phyloP scores from a whole-genome alignment of 23 tunicate genomes.

The Phallusia fumigata region DNA sequence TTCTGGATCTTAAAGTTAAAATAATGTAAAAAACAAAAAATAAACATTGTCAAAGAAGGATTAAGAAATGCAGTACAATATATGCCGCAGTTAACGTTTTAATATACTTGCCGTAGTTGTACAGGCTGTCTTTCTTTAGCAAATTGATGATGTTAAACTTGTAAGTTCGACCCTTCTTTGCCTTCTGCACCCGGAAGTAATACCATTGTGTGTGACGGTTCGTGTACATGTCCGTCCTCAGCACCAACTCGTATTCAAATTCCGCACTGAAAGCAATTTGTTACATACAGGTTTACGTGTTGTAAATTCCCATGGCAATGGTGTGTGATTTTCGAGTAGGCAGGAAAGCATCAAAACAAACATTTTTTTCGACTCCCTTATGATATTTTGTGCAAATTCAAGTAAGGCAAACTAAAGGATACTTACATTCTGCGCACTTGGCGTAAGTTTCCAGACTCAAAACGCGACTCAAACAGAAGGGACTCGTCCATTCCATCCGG shows the following conservation, averaged over 20 bases:
- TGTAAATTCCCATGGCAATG: too few relatives aligned
- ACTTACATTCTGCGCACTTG: constrained; percentile 93
- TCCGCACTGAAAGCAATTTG: constrained; percentile 49
- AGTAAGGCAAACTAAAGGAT: too few relatives aligned
- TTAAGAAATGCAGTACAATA: too few relatives aligned
- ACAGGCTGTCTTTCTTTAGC: constrained; percentile 88
- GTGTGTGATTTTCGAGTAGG: too few relatives aligned
- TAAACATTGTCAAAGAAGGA: too few relatives aligned
- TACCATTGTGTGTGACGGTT: constrained; percentile 97
- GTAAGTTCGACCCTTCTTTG: constrained; percentile 52
- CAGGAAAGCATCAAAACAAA: too few relatives aligned
- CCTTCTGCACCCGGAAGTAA: constrained; percentile 78
- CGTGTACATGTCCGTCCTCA: constrained; percentile 94
- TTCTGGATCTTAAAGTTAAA: too few relatives aligned
- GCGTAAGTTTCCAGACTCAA: constrained; percentile 88
- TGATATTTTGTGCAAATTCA: too few relatives aligned
- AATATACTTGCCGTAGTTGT: constrained; percentile 73
- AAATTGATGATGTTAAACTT: constrained; percentile 90
- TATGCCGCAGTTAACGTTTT: too few relatives aligned
- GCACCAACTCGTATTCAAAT: constrained; percentile 81
- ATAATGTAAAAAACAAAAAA: too few relatives aligned
- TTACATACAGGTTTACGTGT: too few relatives aligned
- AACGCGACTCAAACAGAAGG: constrained; percentile 75
- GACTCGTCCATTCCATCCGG: constrained; percentile 88
- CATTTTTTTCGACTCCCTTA: too few relatives aligned